Base-by-base conservation (phyloP, 1,140 invertebrate genomes). In the Zaprionus davidi region DNA sequence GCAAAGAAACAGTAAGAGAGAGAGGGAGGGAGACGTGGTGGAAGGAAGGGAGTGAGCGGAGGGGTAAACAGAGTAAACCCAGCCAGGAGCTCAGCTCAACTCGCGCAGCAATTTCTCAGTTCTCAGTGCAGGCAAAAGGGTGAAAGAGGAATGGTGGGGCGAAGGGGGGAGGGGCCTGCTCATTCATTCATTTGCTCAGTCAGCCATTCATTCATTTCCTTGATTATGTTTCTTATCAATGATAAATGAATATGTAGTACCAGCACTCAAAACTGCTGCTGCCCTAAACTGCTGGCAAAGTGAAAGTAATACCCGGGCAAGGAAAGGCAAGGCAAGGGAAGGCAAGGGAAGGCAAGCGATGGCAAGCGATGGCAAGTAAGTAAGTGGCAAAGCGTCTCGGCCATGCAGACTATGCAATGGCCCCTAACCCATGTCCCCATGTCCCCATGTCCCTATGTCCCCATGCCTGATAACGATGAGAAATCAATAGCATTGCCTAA, bases 221-320 rank as follows among this genome's bases (percentile, higher is more conserved):
- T 90, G 85, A 88, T 88, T 88, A 90, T 88, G 85, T 88, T 88
- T 76, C 85, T 88, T 88, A 88, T 88, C 85, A 88, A 88, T 88
- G 85, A 88, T 88, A 82, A 90, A 88, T 88, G 85, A 90, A 88
- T 90, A 81, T 76, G 78, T 90, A 88, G 72, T 71, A 79, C 68
- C 71, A 87, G 83, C 80, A 83, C 83, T 87, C 80, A 88, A 87
- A 87, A 87, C 62, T 87, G 77, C 83, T 87, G 77, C 83, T 82
- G 64, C 66, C 69, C 66, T 66, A 86, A 86, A 86, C 82, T 85
- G 82, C 76, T 76, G 64, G 66, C 83, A 87, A 86, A 86, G 83
- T 86, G 83, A 86, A 86, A 82, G 83, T 80, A 87, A 82, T 78
- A 87, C 80, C 63, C 66, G 53, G 34, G 28, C 24, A 55, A 13